Conservation (phyloP, 1,140 invertebrate species). For the Temnothorax longispinosus region DNA sequence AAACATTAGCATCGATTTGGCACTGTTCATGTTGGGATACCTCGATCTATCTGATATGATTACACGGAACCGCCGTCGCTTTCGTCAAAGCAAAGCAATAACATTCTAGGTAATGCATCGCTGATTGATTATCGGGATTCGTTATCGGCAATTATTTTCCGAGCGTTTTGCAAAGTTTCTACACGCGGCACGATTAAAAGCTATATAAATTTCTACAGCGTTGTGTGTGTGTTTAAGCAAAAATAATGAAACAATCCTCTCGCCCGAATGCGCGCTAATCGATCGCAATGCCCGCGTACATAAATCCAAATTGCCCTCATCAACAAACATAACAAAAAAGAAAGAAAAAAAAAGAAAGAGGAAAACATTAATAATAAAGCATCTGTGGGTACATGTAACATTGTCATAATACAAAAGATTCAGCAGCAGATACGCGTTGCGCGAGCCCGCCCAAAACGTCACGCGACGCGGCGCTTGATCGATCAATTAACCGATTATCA, state of each 20-base stretch:
- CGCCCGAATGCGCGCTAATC: conserved; percentile 36
- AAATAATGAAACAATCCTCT: conserved; percentile 35
- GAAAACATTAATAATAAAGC: conserved; percentile 40
- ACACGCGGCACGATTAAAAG: not conserved
- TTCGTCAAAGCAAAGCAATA: conserved; percentile 4
- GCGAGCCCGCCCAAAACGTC: conserved; percentile 31
- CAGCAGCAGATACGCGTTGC: conserved; percentile 29
- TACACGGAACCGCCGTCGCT: conserved; percentile 41
- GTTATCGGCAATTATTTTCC: conserved; percentile 54
- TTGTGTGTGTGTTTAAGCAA: not conserved
- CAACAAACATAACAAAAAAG: conserved; percentile 34
- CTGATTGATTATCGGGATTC: conserved; percentile 25
- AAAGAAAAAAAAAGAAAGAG: not conserved
- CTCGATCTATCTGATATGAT: conserved; percentile 73
- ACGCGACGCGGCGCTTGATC: conserved; percentile 49
- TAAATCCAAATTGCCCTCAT: conserved; percentile 31
- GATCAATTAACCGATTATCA: conserved; percentile 52
- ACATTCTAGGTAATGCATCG: conserved; percentile 13
- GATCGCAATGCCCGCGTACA: conserved; percentile 24
- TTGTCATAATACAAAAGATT: conserved; percentile 44
- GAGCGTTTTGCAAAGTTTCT: conserved; percentile 48
- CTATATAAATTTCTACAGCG: conserved; percentile 8
- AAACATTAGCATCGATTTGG: conserved; percentile 68
- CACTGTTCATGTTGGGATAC: conserved; percentile 66
- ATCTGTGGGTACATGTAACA: conserved; percentile 16